Conservation (phyloP, 2,888 invertebrate species). For the Drosophila phalerata region DNA sequence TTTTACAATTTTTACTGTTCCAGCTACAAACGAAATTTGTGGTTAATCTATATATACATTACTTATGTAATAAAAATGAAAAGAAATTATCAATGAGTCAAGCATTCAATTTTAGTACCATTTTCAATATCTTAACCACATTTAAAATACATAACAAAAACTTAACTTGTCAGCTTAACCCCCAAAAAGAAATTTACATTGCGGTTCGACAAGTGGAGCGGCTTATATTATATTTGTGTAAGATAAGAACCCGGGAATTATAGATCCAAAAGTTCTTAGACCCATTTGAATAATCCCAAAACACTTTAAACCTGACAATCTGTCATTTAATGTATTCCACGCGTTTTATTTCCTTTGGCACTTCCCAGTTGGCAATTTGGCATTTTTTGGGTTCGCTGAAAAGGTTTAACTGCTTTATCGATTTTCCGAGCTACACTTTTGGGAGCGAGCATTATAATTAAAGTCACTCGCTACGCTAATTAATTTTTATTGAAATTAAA, state of each 20-base stretch:
- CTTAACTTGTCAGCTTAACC: not conserved
- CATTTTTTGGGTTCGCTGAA: constrained; percentile 34
- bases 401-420: constrained; percentile 41
- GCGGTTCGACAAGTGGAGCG: not conserved
- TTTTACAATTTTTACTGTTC: no score
- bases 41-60: no score
- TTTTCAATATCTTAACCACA: not conserved
- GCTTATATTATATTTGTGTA: constrained; percentile 6
- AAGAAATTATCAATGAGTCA: no score
- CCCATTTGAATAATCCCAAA: constrained; percentile 14
- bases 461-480: constrained; percentile 61
- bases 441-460: constrained; percentile 62
- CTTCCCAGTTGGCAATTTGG: constrained; percentile 25
- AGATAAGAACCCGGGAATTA: constrained; percentile 5
- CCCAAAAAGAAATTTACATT: not conserved
- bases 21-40: no score
- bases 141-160: not conserved
- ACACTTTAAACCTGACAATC: constrained; percentile 29
- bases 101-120: not conserved
- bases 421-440: constrained; percentile 43
- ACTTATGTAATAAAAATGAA: no score
- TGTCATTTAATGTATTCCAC: constrained; percentile 28
- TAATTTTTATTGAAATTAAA: constrained; percentile 73
- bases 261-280: constrained; percentile 2
- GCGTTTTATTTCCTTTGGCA: constrained; percentile 56